phyloP scores from a whole-genome alignment of 2,888 invertebrate genomes.

The Harpalus rubripes region DNA sequence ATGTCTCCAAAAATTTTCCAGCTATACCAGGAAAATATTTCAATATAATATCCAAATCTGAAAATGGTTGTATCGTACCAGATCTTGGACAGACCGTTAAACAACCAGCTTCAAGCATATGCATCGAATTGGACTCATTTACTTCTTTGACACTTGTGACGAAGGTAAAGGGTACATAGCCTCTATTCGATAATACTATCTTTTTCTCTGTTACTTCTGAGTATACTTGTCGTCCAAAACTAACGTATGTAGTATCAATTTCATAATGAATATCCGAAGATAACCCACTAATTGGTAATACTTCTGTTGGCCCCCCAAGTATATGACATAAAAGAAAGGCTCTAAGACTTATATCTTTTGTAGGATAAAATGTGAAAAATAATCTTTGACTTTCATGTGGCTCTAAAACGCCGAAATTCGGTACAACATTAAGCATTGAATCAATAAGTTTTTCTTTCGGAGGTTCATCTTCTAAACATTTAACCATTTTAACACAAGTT shows the following conservation, averaged over 20 bases:
- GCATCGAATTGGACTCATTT: slow-evolving; percentile 76
- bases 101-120: slow-evolving; percentile 78
- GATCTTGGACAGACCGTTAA: slow-evolving; percentile 77
- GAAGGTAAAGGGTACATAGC: slow-evolving; percentile 78
- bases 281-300: slow-evolving; percentile 78
- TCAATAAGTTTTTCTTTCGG: slow-evolving; percentile 76
- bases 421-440: slow-evolving; percentile 77
- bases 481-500: neutral
- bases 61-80: slow-evolving; percentile 77
- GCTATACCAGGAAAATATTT: slow-evolving; percentile 80
- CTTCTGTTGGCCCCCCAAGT: slow-evolving; percentile 80
- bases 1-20: slow-evolving; percentile 79
- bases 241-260: slow-evolving; percentile 76
- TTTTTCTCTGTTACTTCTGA: slow-evolving; percentile 73
- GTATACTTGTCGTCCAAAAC: slow-evolving; percentile 77
- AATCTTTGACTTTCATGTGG: slow-evolving; percentile 79
- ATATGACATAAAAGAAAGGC: slow-evolving; percentile 80
- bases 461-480: slow-evolving; percentile 41
- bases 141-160: slow-evolving; percentile 77
- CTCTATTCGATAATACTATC: slow-evolving; percentile 78
- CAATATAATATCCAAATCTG: slow-evolving; percentile 77
- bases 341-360: slow-evolving; percentile 76
- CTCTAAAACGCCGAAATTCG: slow-evolving; percentile 78
- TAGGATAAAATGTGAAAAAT: slow-evolving; percentile 78
- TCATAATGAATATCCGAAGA: slow-evolving; percentile 79